Evolutionary conservation across 30 jellyfish, hydroid and myxozoan species (phyloP), one percentile per base, ranked within the genome.

Genomic region (Aurelia sp.): DNA sequence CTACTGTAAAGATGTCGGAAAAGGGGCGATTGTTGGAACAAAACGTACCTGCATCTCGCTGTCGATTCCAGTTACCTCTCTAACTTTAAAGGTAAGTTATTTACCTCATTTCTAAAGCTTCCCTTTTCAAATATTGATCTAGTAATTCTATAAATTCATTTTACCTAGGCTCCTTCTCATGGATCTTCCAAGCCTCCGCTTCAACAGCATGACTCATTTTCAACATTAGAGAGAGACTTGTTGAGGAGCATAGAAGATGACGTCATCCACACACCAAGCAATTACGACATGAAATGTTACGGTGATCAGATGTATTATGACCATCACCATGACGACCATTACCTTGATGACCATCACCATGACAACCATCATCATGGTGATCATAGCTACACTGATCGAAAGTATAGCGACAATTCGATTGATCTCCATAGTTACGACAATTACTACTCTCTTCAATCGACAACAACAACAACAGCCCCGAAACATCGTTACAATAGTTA

Each of bases 151-250:
- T 5, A 16, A 44, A 44, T 44, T 44, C 1, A 44, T 13, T 44
- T 44, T 44, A 6, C 10, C 0, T 59, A 59, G 69, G 81, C 81
- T 71, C 31, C 62, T 33, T 30, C 81, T 67, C 40, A 71, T 71
- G 81, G 81, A 71, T 21, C 31, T 13, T 71, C 81, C 40, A 71
- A 69, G 64, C 66, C 60, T 13, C 78, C 62, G 55, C 75, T 17
- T 40, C 92, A 82, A 57, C 74, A 77, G 40, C 48, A 75, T 27
- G 97, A 89, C 61, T 55, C 62, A 40, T 81, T 80, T n/a, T 27
- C 85, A 62, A 53, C 94, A 11, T 73, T 89, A 57, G 90, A 93
- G 52, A 89, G 71, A 20, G 97, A 89, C 21, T 53, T 89, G 71
- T 68, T 79, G 81, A 82, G 66, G 55, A 89, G 86, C 62, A 35